phyloP scores from a whole-genome alignment of 2,797 vertebrate genomes.

The Sebastes minor region DNA sequence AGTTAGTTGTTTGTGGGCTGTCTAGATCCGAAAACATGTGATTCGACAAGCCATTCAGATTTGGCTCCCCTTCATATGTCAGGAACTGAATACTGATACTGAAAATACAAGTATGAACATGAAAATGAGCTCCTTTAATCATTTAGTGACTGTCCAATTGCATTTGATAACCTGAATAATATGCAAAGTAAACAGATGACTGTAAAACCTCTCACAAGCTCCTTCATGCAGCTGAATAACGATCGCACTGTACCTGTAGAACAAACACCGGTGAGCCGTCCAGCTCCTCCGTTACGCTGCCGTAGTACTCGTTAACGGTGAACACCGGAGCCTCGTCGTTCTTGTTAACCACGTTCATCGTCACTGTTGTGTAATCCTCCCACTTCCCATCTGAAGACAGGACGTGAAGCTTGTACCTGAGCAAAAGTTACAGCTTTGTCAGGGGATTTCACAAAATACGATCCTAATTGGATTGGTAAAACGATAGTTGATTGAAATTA shows the following conservation, averaged over 20 bases:
- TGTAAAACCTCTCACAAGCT: neutral
- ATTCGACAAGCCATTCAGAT: too few species aligned
- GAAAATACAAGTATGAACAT: too few species aligned
- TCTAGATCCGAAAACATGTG: too few species aligned
- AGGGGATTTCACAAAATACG: neutral
- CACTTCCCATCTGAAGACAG: constrained; percentile 92
- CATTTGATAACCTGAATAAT: neutral
- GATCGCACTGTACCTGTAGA: constrained; percentile 83
- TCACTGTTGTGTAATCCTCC: constrained; percentile 87
- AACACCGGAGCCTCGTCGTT: constrained; percentile 93
- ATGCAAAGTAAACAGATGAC: neutral
- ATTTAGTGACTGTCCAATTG: neutral
- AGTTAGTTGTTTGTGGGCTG: too few species aligned
- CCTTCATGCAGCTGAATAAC: neutral
- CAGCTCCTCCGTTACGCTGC: constrained; percentile 89
- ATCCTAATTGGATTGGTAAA: neutral
- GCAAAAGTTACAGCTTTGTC: neutral
- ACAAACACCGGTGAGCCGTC: constrained; percentile 89
- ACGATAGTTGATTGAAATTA: neutral
- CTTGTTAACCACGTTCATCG: constrained; percentile 88
- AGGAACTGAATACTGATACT: too few species aligned
- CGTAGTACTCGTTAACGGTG: constrained; percentile 89
- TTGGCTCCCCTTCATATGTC: too few species aligned
- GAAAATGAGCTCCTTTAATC: too few species aligned
- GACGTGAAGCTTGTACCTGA: constrained; percentile 86